These are phyloP conservation scores for Crocuta crocuta DNA, from an alignment of 2,113 vertebrate genomes.

Conservation along the genomic window DNA sequence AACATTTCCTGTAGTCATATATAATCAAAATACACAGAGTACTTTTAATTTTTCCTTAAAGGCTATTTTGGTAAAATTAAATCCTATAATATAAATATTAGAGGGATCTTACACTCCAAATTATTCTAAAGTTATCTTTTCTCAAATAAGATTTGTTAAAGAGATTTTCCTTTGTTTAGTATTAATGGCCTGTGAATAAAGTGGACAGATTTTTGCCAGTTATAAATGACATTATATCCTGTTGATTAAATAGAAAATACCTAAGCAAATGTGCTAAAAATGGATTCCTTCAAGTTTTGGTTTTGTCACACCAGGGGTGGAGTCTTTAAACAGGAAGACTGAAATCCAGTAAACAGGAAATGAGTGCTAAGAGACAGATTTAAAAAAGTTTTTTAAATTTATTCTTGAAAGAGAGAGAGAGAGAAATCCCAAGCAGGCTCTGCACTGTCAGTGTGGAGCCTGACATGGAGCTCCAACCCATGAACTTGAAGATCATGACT, in stretches of 20 bases:
- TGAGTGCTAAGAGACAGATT: neutral
- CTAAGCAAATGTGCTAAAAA: constrained; percentile 66
- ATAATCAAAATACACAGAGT: neutral
- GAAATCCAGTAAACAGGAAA: constrained; percentile 71
- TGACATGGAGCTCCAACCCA: too few relatives aligned
- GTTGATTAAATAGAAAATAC: constrained; percentile 76
- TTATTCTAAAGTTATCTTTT: neutral
- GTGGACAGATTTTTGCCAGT: constrained; percentile 54
- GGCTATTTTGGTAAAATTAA: neutral
- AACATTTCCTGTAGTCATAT: neutral
- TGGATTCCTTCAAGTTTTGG: constrained; percentile 64
- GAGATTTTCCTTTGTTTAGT: constrained; percentile 33
- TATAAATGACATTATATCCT: constrained; percentile 77
- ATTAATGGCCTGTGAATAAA: constrained; percentile 41
- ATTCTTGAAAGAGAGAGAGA: too few relatives aligned
- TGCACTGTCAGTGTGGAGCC: too few relatives aligned
- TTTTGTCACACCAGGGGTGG: constrained; percentile 46
- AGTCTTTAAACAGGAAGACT: constrained; percentile 70
- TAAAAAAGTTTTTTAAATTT: too few relatives aligned
- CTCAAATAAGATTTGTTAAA: constrained; percentile 27
- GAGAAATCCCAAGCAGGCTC: too few relatives aligned
- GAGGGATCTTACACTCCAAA: neutral
- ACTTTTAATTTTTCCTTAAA: neutral
- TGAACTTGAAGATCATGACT: too few relatives aligned
- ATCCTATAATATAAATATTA: neutral